A percentile compares a stretch with the other conserved stretches of the same genome.
phyloP scores from a whole-genome alignment of 2,888 invertebrate species.

The Aspidiotus destructor region DNA sequence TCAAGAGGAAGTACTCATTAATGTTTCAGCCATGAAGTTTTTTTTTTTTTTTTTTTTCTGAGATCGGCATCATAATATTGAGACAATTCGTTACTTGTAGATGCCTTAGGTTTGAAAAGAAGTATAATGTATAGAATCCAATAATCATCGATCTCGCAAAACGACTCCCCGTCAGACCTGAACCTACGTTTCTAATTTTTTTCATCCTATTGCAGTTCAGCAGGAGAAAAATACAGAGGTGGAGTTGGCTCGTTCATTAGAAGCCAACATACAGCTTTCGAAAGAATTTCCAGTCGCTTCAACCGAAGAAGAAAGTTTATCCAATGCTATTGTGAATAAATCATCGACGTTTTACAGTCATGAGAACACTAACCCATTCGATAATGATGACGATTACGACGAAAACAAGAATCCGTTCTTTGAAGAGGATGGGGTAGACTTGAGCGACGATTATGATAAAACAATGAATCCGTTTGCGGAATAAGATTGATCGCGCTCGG shows the following conservation, averaged over 20 bases:
- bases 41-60: too few relatives aligned
- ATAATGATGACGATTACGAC: slow-evolving; percentile 38
- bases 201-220: too few relatives aligned
- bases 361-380: slow-evolving; percentile 54
- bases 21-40: too few relatives aligned
- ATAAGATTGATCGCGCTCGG: not conserved
- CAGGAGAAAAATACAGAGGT: too few relatives aligned
- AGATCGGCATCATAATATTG: too few relatives aligned
- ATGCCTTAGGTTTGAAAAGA: too few relatives aligned
- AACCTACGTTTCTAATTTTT: too few relatives aligned
- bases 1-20: too few relatives aligned
- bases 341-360: slow-evolving; percentile 49
- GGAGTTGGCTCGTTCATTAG: not conserved
- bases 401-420: slow-evolving; percentile 43
- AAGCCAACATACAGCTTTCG: slow-evolving; percentile 23
- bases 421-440: slow-evolving; percentile 42
- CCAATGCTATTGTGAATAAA: slow-evolving; percentile 43
- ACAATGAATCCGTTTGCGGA: slow-evolving; percentile 62
- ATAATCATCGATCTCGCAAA: too few relatives aligned
- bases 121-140: too few relatives aligned
- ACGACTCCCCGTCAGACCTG: too few relatives aligned
- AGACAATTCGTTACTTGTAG: too few relatives aligned
- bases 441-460: slow-evolving; percentile 58
- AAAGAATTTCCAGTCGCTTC: slow-evolving; percentile 20
- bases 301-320: slow-evolving; percentile 20